Base-by-base conservation (phyloP, 2,888 invertebrate species). In the Mantis religiosa region DNA sequence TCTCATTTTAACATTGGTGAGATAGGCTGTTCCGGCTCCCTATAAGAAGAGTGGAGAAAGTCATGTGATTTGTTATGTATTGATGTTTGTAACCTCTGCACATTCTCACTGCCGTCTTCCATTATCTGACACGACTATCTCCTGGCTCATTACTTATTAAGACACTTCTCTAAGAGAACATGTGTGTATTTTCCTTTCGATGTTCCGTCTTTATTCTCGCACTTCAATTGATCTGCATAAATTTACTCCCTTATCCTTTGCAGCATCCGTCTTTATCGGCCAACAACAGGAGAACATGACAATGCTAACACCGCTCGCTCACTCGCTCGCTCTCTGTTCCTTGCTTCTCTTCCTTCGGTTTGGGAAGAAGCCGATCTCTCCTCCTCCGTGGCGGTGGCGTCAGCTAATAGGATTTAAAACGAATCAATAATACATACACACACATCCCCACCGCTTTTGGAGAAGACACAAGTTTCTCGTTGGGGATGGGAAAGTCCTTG, bases 401-500 rank as follows among this genome's bases (percentile, higher is more conserved):
- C 89, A 87, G 88, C 88, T 90, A 90, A 90, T 90, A 90, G 90
- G 90, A 90, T 90, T 90, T 90, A 87, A 86, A 88, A 82, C 88
- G 89, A 90, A 90, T 90, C 90, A 90, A 90, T 90, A 90, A 90
- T 90, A 90, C 90, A 90, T 90, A 90, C 89, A 89, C 88, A 89
- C 87, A 54, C 87, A 81, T 28, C 20, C 28, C 81, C 20, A 71
- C 54, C 54, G 20, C 54, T 71, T 71, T 71, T 20, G 2, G 54
- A 71, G 54, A 25, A 71, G 15, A 54, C 54, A 71, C 54, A 71
- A 71, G 20, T 71, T 71, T 71, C 54, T 20, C 25, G 54, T 71
- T 8, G 54, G 54, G 54, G 20, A 20, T 20, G 54, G 54, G 20
- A 54, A 54, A 20, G 54, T 71, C 54, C 54, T 71, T 71, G 54